Conservation (phyloP, 2,113 vertebrate species). For the Rhineura floridana region DNA sequence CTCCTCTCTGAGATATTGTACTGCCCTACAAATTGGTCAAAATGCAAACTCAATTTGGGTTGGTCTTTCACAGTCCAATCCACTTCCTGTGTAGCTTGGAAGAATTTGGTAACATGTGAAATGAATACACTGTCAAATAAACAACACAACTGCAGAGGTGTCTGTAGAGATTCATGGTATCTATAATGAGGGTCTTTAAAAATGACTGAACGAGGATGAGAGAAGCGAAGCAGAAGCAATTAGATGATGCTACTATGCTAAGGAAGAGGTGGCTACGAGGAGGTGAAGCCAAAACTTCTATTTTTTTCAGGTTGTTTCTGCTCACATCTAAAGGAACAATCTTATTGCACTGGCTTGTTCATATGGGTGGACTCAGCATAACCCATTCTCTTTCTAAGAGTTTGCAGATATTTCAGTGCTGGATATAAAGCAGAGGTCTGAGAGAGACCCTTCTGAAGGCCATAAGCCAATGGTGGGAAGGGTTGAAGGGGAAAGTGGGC, state of each 20-base stretch:
- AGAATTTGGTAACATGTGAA: too few relatives aligned
- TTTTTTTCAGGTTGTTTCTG: neutral
- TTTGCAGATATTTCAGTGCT: neutral
- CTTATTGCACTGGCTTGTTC: neutral
- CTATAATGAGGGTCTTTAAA: conserved; percentile 40
- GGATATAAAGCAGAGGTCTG: too few relatives aligned
- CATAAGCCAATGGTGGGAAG: too few relatives aligned
- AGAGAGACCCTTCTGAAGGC: too few relatives aligned
- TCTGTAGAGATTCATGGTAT: conserved; percentile 52
- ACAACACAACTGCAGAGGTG: conserved; percentile 60
- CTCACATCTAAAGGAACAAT: neutral
- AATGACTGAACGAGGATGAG: conserved; percentile 18
- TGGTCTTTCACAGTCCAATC: too few relatives aligned
- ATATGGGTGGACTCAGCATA: neutral
- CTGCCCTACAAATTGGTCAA: too few relatives aligned
- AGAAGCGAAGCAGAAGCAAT: conserved; percentile 37
- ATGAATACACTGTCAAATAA: conserved; percentile 69
- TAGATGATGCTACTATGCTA: neutral
- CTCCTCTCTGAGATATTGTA: too few relatives aligned
- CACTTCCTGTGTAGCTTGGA: too few relatives aligned
- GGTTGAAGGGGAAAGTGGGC: too few relatives aligned
- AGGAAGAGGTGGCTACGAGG: neutral
- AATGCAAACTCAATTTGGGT: too few relatives aligned
- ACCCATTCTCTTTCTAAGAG: neutral
- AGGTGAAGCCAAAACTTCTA: neutral